Conservation (phyloP, 1,140 invertebrate species). For the Parasteatoda tepidariorum region DNA sequence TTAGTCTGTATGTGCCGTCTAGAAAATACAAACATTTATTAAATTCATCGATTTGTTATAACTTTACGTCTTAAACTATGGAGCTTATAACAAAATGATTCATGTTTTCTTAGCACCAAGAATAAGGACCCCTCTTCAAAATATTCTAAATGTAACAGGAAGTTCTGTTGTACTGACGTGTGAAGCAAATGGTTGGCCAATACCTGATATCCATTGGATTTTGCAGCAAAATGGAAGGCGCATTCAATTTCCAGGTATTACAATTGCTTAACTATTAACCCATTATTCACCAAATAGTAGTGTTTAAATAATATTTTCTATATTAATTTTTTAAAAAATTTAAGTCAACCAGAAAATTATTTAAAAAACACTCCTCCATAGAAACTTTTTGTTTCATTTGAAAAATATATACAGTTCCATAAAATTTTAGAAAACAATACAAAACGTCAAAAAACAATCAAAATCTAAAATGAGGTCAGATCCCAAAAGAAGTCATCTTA, state of each 20-base stretch:
- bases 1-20: too few relatives aligned
- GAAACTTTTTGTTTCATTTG: too few relatives aligned
- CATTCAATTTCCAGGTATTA: neutral
- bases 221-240: slow-evolving; percentile 60
- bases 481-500: too few relatives aligned
- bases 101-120: slow-evolving; percentile 66
- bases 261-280: neutral
- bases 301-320: neutral
- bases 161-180: slow-evolving; percentile 73
- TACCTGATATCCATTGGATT: slow-evolving; percentile 74
- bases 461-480: too few relatives aligned
- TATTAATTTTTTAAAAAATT: neutral
- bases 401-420: too few relatives aligned
- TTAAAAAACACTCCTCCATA: too few relatives aligned
- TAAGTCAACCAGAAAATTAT: neutral
- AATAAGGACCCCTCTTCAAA: slow-evolving; percentile 69
- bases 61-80: neutral
- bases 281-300: neutral
- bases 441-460: too few relatives aligned
- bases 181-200: slow-evolving; percentile 75
- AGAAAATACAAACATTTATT: too few relatives aligned
- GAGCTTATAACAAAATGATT: neutral
- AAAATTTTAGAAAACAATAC: too few relatives aligned
- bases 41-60: neutral
- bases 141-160: slow-evolving; percentile 69